These are phyloP conservation scores for Selenia dentaria DNA, from an alignment of 2,888 invertebrate species.

Conservation along the genomic window DNA sequence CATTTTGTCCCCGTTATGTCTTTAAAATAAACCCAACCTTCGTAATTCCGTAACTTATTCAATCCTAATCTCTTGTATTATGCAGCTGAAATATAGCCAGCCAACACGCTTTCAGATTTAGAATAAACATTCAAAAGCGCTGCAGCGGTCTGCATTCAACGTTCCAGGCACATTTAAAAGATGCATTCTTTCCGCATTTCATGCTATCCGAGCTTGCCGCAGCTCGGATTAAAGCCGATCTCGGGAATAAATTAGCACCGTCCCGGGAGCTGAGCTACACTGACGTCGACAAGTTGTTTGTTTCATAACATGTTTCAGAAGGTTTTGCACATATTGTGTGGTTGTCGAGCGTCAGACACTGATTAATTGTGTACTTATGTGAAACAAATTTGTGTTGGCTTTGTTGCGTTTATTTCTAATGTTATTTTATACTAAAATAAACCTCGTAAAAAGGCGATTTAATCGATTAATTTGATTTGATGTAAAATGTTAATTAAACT, in stretches of 20 bases:
- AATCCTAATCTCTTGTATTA: slow-evolving; percentile 1
- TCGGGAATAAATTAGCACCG: slow-evolving; percentile 49
- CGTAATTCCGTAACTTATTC: background rate
- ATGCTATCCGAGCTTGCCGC: slow-evolving; percentile 5
- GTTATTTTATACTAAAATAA: no score
- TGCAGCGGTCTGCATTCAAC: slow-evolving; percentile 9
- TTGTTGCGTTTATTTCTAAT: background rate
- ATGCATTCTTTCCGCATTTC: no score
- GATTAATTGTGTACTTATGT: background rate
- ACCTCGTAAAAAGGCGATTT: no score
- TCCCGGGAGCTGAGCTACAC: slow-evolving; percentile 28
- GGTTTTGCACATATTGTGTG: slow-evolving; percentile 21
- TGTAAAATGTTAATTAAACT: no score
- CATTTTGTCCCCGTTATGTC: no score
- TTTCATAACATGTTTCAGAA: slow-evolving; percentile 38
- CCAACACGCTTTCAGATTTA: background rate
- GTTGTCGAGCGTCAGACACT: background rate
- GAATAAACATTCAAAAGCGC: slow-evolving; percentile 1
- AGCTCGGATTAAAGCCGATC: slow-evolving; percentile 45
- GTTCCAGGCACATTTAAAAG: slow-evolving; percentile 11
- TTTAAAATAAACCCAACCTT: no score
- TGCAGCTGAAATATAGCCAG: slow-evolving; percentile 4
- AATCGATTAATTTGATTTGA: no score
- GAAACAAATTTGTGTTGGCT: background rate
- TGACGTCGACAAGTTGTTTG: slow-evolving; percentile 37